A percentile compares a stretch with the other conserved stretches of the same genome.
These are phyloP conservation scores for Hyles lineata DNA, from an alignment of 2,888 invertebrate species.

Conservation along the genomic window DNA sequence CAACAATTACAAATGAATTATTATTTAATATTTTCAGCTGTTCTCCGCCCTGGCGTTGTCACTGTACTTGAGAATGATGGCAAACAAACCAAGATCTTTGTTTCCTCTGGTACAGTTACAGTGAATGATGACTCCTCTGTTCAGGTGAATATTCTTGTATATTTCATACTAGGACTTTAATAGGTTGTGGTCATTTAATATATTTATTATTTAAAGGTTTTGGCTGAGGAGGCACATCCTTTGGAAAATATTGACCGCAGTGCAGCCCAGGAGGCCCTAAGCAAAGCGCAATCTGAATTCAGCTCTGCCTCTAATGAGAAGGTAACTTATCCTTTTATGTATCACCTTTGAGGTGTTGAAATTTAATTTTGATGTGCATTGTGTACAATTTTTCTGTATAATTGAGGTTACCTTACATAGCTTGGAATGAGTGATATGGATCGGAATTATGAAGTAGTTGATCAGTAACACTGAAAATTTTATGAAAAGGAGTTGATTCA, in stretches of 20 bases:
- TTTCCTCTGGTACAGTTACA: slow-evolving; percentile 97
- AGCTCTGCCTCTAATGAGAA: slow-evolving; percentile 92
- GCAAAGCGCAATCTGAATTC: slow-evolving; percentile 93
- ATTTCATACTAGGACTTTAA: neutral
- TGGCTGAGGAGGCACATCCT: slow-evolving; percentile 98
- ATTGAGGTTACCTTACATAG: no score
- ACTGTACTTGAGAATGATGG: slow-evolving; percentile 95
- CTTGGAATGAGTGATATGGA: no score
- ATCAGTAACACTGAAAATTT: no score
- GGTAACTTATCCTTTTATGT: slow-evolving; percentile 73
- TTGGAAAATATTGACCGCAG: slow-evolving; percentile 92
- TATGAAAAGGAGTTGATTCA: no score
- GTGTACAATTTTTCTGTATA: no score
- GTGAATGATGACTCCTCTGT: slow-evolving; percentile 98
- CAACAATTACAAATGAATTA: neutral
- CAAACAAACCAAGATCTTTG: slow-evolving; percentile 93
- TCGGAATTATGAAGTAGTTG: no score
- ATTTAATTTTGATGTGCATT: neutral
- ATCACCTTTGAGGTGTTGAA: neutral
- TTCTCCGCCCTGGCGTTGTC: slow-evolving; percentile 97
- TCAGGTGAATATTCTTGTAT: slow-evolving; percentile 85
- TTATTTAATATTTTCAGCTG: slow-evolving; percentile 83
- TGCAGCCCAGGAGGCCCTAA: slow-evolving; percentile 93
- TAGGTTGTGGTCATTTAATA: slow-evolving; percentile 3
- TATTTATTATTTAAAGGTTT: slow-evolving; percentile 83